phyloP scores from a whole-genome alignment of 2,113 vertebrate genomes.

The Serilophus lunatus region DNA sequence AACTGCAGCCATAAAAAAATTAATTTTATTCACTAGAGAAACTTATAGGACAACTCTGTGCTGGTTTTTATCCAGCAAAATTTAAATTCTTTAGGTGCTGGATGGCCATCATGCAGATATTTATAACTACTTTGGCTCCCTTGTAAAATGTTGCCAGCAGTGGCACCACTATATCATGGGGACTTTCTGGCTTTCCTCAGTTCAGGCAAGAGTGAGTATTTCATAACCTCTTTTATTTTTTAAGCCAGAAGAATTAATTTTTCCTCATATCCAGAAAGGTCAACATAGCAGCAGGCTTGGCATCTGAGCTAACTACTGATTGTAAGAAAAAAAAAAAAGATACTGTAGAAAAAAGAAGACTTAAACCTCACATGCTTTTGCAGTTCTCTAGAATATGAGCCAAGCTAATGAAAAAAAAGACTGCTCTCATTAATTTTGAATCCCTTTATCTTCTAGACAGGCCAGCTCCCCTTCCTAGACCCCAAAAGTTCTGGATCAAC shows the following conservation, averaged over 20 bases:
- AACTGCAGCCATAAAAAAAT: neutral
- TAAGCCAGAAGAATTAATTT: neutral
- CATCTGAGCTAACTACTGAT: neutral
- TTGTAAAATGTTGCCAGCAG: neutral
- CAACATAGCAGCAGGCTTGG: neutral
- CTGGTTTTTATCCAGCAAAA: neutral
- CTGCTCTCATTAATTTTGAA: neutral
- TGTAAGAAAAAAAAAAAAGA: neutral
- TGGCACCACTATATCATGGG: neutral
- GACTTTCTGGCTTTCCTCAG: neutral
- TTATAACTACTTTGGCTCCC: neutral
- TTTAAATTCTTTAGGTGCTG: neutral
- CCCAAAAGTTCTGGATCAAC: neutral
- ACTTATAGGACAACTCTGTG: neutral
- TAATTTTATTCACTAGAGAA: neutral
- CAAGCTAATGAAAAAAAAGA: neutral
- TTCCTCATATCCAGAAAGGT: neutral
- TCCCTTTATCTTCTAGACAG: neutral
- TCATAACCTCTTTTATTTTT: neutral
- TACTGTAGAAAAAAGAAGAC: neutral
- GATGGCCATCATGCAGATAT: neutral
- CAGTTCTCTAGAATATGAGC: neutral
- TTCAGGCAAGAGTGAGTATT: neutral
- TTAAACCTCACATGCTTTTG: neutral
- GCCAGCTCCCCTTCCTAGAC: neutral